These are phyloP conservation scores for Callionymus lyra DNA, from an alignment of 2,113 vertebrate species.

Conservation along the genomic window DNA sequence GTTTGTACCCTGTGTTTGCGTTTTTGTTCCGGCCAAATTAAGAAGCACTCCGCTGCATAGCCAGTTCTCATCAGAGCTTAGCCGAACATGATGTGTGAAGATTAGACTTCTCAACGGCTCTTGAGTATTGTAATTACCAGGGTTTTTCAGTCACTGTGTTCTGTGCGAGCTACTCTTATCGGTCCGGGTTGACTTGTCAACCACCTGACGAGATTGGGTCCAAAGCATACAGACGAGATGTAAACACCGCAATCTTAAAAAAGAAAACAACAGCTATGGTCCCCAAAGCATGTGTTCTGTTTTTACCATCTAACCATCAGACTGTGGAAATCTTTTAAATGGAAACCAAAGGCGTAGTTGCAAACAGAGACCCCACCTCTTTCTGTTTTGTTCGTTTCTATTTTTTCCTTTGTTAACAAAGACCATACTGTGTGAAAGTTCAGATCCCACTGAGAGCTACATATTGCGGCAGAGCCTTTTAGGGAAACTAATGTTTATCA, in stretches of 20 bases:
- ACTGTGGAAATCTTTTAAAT: slow-evolving; percentile 36
- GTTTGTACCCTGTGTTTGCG: too few relatives aligned
- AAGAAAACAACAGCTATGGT: slow-evolving; percentile 11
- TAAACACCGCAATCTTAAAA: slow-evolving; percentile 7
- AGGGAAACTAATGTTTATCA: slow-evolving; percentile 55
- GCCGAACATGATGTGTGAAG: too few relatives aligned
- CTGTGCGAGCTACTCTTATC: too few relatives aligned
- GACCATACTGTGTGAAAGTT: slow-evolving; percentile 58
- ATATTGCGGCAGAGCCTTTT: slow-evolving; percentile 42
- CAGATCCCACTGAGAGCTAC: slow-evolving; percentile 38
- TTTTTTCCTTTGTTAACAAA: slow-evolving; percentile 41
- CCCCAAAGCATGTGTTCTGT: slow-evolving; percentile 21
- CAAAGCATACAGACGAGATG: not conserved
- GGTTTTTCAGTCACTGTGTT: too few relatives aligned
- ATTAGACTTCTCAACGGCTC: too few relatives aligned
- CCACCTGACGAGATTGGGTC: slow-evolving; percentile 9
- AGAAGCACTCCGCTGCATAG: too few relatives aligned
- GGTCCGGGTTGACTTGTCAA: too few relatives aligned
- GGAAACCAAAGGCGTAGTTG: slow-evolving; percentile 28
- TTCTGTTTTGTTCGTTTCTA: slow-evolving; percentile 3
- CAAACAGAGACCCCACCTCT: slow-evolving; percentile 24
- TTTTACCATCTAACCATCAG: slow-evolving; percentile 17
- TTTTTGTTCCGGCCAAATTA: too few relatives aligned
- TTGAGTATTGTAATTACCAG: too few relatives aligned
- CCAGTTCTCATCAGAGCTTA: too few relatives aligned